phyloP scores from a whole-genome alignment of 2,113 vertebrate species.

The Aldabrachelys gigantea region DNA sequence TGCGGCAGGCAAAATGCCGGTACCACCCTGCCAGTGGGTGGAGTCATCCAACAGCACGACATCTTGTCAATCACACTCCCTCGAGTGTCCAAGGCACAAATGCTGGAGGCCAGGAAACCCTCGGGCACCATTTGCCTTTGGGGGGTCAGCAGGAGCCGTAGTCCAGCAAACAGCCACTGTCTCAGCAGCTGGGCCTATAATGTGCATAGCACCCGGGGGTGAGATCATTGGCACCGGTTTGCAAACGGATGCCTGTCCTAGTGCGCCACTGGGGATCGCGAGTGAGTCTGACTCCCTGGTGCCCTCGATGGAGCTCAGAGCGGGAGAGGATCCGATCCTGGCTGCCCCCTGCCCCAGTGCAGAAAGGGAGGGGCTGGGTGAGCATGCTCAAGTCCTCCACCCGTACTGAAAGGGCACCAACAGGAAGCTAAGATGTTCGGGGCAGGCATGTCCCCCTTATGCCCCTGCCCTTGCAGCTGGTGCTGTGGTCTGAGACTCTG shows the following conservation, averaged over 20 bases:
- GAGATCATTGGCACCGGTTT: neutral
- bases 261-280: neutral
- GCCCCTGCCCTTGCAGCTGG: no score
- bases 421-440: neutral
- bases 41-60: neutral
- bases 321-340: neutral
- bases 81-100: neutral
- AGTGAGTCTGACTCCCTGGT: no score
- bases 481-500: neutral
- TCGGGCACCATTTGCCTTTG: neutral
- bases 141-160: neutral
- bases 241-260: neutral
- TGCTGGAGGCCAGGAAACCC: neutral
- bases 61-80: neutral
- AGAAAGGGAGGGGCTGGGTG: neutral
- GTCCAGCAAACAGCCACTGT: neutral
- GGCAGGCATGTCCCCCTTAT: no score
- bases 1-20: rapidly evolving
- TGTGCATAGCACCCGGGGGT: no score
- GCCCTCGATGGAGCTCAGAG: no score
- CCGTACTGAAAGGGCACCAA: neutral
- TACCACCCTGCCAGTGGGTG: no score
- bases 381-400: neutral
- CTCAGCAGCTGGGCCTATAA: neutral
- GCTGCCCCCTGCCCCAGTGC: neutral